A percentile compares a stretch with the other conserved stretches of the same genome.
These are phyloP conservation scores for Galagoides demidoff DNA, from an alignment of 2,797 vertebrate species.

Conservation along the genomic window DNA sequence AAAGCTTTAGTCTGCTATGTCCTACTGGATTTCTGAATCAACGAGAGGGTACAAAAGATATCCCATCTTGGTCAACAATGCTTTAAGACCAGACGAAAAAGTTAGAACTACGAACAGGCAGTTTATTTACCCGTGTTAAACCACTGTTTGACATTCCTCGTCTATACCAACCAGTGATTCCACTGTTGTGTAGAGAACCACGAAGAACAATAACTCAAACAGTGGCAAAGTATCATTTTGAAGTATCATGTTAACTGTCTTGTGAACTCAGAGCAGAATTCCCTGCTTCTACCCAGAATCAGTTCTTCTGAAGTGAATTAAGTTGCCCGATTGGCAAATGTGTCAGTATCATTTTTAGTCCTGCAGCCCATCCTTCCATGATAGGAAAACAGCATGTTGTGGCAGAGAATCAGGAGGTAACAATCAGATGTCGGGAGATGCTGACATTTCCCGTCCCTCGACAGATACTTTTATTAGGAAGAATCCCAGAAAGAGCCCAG, in stretches of 20 bases:
- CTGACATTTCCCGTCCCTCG: not conserved
- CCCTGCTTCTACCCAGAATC: not conserved
- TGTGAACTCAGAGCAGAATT: not conserved
- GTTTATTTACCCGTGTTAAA: slow-evolving; percentile 14
- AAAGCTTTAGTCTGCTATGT: not conserved
- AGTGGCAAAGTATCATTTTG: not conserved
- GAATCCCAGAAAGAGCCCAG: not conserved
- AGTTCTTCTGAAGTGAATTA: not conserved
- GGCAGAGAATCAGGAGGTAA: slow-evolving; percentile 39
- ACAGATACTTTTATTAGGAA: not conserved
- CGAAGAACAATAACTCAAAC: slow-evolving; percentile 20
- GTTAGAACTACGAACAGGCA: not conserved
- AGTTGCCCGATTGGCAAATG: not conserved
- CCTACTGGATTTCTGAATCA: not conserved
- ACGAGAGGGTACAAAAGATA: not conserved
- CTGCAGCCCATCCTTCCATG: not conserved
- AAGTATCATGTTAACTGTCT: not conserved
- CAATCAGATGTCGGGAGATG: not conserved
- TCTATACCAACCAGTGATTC: not conserved
- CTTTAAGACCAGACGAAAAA: not conserved
- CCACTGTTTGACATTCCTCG: not conserved
- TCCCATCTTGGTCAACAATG: not conserved
- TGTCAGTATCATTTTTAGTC: slow-evolving; percentile 41
- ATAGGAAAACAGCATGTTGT: slow-evolving; percentile 27
- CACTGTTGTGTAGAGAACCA: slow-evolving; percentile 16